Evolutionary conservation across 2,113 vertebrate genomes (phyloP).

Genomic region (Labeo rohita): DNA sequence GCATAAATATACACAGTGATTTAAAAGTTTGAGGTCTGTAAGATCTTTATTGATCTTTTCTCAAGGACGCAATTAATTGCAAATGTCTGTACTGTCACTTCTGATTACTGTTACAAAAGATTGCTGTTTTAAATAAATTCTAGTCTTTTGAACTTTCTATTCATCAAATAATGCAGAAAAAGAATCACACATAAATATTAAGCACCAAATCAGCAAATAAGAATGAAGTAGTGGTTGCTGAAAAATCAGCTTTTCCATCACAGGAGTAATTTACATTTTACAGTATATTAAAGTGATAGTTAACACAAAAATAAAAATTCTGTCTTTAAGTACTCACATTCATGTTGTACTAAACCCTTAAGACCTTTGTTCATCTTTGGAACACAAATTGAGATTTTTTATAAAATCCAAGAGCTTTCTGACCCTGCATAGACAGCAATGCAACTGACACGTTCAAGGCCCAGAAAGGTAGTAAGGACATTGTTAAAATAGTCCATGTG

Average conservation of each 20-base stretch:
- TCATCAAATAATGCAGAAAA: not conserved
- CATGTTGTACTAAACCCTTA: too few relatives aligned
- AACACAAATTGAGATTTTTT: too few relatives aligned
- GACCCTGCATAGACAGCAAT: too few relatives aligned
- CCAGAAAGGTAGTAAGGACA: too few relatives aligned
- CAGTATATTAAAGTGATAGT: not conserved
- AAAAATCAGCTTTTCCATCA: not conserved
- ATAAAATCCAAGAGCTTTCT: too few relatives aligned
- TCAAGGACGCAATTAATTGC: not conserved
- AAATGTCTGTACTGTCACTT: not conserved
- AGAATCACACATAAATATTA: not conserved
- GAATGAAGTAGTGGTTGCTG: not conserved
- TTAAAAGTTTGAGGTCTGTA: not conserved
- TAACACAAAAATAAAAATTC: too few relatives aligned
- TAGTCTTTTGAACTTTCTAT: not conserved
- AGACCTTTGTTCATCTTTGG: too few relatives aligned
- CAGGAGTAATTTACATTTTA: not conserved
- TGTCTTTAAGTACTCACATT: too few relatives aligned
- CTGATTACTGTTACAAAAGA: not conserved
- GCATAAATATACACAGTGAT: not conserved
- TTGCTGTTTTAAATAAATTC: not conserved
- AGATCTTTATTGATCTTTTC: not conserved
- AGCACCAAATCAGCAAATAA: not conserved
- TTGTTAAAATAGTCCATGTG: too few relatives aligned
- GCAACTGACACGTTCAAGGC: too few relatives aligned